Percentiles rank a stretch among this genome's conserved stretches.
Evolutionary conservation across 2,888 invertebrate genomes (phyloP).

Genomic region (Cylloceria caligata): DNA sequence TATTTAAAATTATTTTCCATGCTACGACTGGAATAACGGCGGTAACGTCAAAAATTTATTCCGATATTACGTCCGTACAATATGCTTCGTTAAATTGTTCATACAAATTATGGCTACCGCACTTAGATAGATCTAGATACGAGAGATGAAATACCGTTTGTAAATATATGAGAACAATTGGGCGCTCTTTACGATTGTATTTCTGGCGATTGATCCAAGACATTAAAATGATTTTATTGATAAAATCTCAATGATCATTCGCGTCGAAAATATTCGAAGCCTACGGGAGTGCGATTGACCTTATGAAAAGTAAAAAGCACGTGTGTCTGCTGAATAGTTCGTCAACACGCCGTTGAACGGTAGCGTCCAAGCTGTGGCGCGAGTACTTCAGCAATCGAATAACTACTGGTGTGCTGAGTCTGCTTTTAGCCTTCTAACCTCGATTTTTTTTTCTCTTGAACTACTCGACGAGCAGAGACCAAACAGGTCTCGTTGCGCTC

Average conservation of each 20-base stretch:
- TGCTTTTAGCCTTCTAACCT: conserved; percentile 71
- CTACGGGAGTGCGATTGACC: conserved; percentile 29
- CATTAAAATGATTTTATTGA: background rate
- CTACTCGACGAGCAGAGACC: conserved; percentile 31
- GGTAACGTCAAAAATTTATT: conserved; percentile 25
- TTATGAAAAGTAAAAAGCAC: conserved; percentile 33
- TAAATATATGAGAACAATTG: background rate
- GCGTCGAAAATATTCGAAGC: background rate
- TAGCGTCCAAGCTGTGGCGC: conserved; percentile 7
- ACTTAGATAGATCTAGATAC: background rate
- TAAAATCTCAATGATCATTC: background rate
- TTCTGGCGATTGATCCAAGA: background rate
- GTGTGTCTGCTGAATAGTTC: conserved; percentile 1
- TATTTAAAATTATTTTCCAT: background rate
- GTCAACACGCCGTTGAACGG: background rate
- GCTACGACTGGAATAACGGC: conserved; percentile 6
- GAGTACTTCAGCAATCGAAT: conserved; percentile 29
- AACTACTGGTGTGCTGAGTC: conserved; percentile 38
- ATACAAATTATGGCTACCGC: conserved; percentile 9
- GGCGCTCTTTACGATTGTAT: background rate
- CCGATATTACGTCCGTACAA: background rate
- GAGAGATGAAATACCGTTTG: background rate
- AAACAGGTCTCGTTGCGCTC: conserved; percentile 58
- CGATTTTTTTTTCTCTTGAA: conserved; percentile 61
- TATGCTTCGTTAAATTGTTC: background rate